Evolutionary conservation across 2,888 invertebrate genomes (phyloP).

Genomic region (Netelia inedita): DNA sequence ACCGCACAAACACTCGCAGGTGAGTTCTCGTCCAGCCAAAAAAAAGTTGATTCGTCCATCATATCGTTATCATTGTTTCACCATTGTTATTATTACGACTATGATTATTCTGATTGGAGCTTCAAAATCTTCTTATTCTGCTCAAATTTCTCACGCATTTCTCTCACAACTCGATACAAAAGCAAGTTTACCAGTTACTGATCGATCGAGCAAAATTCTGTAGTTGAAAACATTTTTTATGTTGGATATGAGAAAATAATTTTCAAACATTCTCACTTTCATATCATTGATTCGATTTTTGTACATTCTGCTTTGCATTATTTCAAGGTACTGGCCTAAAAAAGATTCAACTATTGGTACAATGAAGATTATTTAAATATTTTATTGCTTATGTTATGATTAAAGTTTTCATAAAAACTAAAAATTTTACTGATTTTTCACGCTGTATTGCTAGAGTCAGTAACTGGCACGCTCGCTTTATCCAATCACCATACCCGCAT

Average conservation of each 20-base stretch:
- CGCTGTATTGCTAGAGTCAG: not conserved
- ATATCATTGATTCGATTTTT: no score
- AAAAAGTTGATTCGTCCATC: not conserved
- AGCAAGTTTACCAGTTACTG: no score
- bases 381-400: not conserved
- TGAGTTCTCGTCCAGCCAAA: slow-evolving; percentile 82
- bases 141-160: not conserved
- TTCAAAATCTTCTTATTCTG: not conserved
- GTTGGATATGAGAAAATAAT: no score
- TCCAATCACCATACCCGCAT: not conserved
- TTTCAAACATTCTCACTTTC: no score
- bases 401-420: not conserved
- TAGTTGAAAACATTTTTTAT: no score
- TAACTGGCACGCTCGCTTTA: not conserved
- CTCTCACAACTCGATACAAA: not conserved
- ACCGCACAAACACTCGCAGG: slow-evolving; percentile 90
- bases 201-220: no score
- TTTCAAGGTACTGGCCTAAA: no score
- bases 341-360: no score
- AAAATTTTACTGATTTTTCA: not conserved
- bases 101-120: not conserved
- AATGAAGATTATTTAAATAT: not conserved
- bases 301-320: no score
- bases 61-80: slow-evolving; percentile 25
- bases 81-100: not conserved